Evolutionary conservation across 2,113 vertebrate species (phyloP), one percentile per base, ranked within the genome.

Genomic region (Perccottus glenii): DNA sequence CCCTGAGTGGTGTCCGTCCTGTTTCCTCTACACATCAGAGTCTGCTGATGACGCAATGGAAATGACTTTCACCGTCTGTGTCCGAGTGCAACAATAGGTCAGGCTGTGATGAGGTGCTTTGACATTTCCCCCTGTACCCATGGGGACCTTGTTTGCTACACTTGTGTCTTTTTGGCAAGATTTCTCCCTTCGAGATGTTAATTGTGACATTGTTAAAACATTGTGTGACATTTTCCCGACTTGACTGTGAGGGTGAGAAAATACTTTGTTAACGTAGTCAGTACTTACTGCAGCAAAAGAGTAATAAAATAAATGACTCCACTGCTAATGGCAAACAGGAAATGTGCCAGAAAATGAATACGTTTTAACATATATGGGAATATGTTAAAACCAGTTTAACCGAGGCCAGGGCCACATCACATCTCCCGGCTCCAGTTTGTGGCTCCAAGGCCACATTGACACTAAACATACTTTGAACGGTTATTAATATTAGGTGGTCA

Each of bases 51-150:
- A 77, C 75, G 72, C 73, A 70, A 65, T 76, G 71, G 74, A 80
- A 85, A 77, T 61, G n/a, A 44, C 70, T 27, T 52, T 50, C 70
- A 16, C 35, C 14, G 40, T 62, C 43, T 50, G 65, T 59, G 80
- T 70, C 75, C 45, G 78, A 60, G 77, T 48, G 61, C 64, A 57
- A 61, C 27, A 0, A 50, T 11, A 50, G 67, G 70, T 81, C 75
- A 61, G 36, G 44, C 50, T 19, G 40, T 9, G 58, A 66, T 5
- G 44, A 46, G 70, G 66, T 69, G 78, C 1, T n/a, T 53, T 81
- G 81, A 82, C 81, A 84, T 78, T 84, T 85, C 49, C 68, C 2
- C 33, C 73, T 44, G 60, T 50, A 44, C 63, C 76, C 70, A 58
- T 68, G 81, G 75, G 73, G 73, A 66, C 40, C 64, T 76, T 76